Evolutionary conservation across 2,113 vertebrate species (phyloP).

Genomic region (Neogale vison): DNA sequence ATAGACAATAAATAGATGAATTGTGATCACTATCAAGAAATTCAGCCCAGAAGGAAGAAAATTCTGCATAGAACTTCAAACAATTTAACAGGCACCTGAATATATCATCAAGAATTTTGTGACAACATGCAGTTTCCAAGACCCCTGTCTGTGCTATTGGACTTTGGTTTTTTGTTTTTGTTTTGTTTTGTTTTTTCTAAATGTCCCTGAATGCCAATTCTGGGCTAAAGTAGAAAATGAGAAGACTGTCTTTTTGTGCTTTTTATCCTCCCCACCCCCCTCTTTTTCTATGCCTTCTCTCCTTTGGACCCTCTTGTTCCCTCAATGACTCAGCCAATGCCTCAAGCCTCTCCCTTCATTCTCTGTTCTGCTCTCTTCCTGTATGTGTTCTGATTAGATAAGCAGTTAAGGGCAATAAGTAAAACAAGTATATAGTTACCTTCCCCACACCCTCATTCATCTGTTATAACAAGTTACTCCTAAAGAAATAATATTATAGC

Average conservation of each 20-base stretch:
- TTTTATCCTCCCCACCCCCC: not conserved
- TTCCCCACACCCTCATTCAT: not conserved
- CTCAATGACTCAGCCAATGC: not conserved
- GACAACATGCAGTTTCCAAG: not conserved
- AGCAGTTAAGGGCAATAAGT: not conserved
- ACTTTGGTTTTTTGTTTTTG: not conserved
- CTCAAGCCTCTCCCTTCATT: not conserved
- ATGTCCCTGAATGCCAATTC: not conserved
- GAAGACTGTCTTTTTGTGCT: not conserved
- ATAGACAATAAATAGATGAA: not conserved
- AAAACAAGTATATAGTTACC: not conserved
- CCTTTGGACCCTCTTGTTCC: not conserved
- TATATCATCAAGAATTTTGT: not conserved
- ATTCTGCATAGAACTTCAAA: not conserved
- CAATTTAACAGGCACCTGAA: not conserved
- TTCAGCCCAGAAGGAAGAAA: not conserved
- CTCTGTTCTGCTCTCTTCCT: not conserved
- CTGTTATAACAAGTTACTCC: not conserved
- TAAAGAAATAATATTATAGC: not conserved
- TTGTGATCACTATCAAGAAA: not conserved
- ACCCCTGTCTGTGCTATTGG: not conserved
- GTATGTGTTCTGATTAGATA: not conserved
- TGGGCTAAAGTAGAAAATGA: not conserved
- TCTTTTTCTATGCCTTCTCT: not conserved
- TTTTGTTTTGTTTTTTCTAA: not conserved